Evolutionary conservation across 2,113 vertebrate genomes (phyloP), one percentile per base, ranked within the genome.

Genomic region (Bungarus multicinctus): DNA sequence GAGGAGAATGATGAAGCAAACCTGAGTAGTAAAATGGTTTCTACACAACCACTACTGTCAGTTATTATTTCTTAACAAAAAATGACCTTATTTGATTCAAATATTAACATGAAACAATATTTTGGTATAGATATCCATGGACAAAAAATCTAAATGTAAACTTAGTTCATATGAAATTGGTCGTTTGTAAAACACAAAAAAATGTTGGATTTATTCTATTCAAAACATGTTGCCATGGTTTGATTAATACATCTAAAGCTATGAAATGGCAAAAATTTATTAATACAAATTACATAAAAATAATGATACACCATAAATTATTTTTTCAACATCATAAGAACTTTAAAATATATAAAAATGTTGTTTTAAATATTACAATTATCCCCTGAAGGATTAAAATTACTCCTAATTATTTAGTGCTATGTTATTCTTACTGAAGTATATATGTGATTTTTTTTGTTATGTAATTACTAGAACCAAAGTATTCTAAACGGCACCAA

Each of bases 381-480:
- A 90, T 93, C 43, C 88, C 89, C 74, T 93, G 54, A 30, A 90
- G 88, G 89, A 90, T 93, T 89, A 89, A 96, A 96, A 95, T 94
- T 96, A 95, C 97, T 94, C 93, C 91, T 90, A 90, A 92, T 95
- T 94, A 96, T 96, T 96, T 97, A 97, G 97, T 95, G 92, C 74
- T 97, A 89, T 64, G 91, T 90, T 97, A 97, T 97, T 97, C 85
- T 97, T 97, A 95, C n/a, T 98, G 93, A 97, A 95, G 97, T 97
- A 96, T 97, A 97, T 98, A 97, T 96, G 95, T 30, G 94, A 95
- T 74, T 95, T 93, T 95, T 94, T 93, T 92, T 97, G 96, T 97
- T 95, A 97, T 96, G 93, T 95, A 98, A 97, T 97, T 97, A 97
- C 96, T 96, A 92, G 93, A 97, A 96, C 92, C 95, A 90, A 96